Percentiles rank a stretch among this genome's conserved stretches.
phyloP scores from a whole-genome alignment of 2,888 invertebrate species.

The Ptilodon capucinus region DNA sequence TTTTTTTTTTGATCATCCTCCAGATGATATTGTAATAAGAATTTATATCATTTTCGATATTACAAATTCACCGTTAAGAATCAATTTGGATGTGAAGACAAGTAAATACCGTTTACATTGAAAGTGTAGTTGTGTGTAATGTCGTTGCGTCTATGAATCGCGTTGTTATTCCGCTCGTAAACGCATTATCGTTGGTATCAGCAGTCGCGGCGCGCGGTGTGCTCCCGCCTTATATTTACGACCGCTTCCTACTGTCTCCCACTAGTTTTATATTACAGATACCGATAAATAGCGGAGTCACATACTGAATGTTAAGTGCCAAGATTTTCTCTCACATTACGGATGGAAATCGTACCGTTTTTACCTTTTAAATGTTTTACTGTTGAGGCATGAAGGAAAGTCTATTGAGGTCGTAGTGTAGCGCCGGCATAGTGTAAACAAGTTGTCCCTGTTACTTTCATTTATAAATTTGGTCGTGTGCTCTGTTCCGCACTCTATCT shows the following conservation, averaged over 20 bases:
- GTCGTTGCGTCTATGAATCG: neutral
- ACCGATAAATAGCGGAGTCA: constrained; percentile 16
- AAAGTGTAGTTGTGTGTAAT: too few relatives aligned
- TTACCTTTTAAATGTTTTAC: neutral
- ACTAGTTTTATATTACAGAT: constrained; percentile 18
- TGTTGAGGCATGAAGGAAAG: neutral
- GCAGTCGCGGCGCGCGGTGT: constrained; percentile 13
- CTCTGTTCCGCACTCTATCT: too few relatives aligned
- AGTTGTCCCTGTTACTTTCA: too few relatives aligned
- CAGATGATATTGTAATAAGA: too few relatives aligned
- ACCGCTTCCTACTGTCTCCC: constrained; percentile 22
- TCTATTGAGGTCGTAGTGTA: too few relatives aligned
- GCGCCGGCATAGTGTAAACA: too few relatives aligned
- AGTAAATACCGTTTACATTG: too few relatives aligned
- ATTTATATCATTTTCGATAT: too few relatives aligned
- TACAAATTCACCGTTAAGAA: too few relatives aligned
- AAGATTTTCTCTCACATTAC: neutral
- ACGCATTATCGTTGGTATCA: constrained; percentile 15
- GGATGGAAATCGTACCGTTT: neutral
- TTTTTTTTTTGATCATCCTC: too few relatives aligned
- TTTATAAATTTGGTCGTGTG: too few relatives aligned
- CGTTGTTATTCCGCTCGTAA: constrained; percentile 20
- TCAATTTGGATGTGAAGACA: too few relatives aligned
- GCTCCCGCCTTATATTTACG: constrained; percentile 28
- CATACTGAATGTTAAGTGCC: neutral